These are phyloP conservation scores for Zosterops japonicus DNA, from an alignment of 2,113 vertebrate species.

Conservation along the genomic window DNA sequence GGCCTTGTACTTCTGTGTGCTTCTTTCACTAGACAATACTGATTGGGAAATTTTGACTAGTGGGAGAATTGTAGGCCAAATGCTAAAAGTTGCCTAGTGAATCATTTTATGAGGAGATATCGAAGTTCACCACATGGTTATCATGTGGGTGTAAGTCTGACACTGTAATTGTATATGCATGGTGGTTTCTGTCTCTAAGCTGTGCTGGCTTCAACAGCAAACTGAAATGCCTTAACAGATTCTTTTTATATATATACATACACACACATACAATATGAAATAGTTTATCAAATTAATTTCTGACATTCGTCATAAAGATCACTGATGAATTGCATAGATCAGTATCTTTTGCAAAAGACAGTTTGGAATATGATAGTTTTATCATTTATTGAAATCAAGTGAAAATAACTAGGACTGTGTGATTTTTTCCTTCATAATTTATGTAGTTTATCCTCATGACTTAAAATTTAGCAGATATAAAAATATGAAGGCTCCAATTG, in stretches of 20 bases:
- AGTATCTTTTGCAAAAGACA: background rate
- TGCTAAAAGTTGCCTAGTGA: background rate
- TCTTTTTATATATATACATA: background rate
- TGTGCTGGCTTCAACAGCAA: background rate
- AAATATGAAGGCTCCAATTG: background rate
- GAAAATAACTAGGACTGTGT: background rate
- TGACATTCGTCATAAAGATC: background rate
- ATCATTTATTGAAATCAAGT: background rate
- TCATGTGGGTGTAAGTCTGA: background rate
- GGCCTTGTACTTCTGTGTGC: background rate
- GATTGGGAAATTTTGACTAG: background rate
- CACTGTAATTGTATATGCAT: background rate
- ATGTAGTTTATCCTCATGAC: background rate
- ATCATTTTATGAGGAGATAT: background rate
- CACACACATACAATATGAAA: background rate
- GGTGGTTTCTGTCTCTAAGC: background rate
- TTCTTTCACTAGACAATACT: background rate
- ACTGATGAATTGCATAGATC: background rate
- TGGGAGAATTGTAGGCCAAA: background rate
- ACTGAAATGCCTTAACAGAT: background rate
- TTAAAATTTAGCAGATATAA: background rate
- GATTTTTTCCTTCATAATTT: background rate
- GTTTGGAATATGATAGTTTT: background rate
- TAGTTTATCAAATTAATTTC: background rate
- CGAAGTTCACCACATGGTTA: background rate